Percentiles rank a stretch among this genome's conserved stretches.
Conservation (phyloP, 2,888 invertebrate genomes). For the Ramazzottius varieornatus region DNA sequence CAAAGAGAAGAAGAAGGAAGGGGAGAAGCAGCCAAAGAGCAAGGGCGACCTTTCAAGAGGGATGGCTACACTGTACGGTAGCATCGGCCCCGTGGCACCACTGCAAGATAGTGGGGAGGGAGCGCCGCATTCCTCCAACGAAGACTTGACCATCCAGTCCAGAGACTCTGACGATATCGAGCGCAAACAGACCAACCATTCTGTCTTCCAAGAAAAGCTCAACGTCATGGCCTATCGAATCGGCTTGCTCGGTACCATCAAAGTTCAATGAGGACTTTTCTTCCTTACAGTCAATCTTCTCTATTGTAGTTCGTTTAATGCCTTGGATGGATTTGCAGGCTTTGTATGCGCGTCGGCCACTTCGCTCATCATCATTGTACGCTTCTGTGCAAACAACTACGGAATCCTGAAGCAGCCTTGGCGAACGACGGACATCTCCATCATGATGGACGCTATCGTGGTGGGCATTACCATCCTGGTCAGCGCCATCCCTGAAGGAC, state of each 20-base stretch:
- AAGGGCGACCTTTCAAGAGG: neutral
- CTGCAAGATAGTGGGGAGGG: too few relatives aligned
- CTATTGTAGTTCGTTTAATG: too few relatives aligned
- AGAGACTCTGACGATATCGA: conserved; percentile 10
- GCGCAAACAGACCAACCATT: conserved; percentile 51
- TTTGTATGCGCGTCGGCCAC: conserved; percentile 90
- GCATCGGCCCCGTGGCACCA: neutral
- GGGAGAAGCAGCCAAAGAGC: neutral
- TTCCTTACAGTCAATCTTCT: too few relatives aligned
- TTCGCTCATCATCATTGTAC: conserved; percentile 75
- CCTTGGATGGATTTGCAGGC: too few relatives aligned
- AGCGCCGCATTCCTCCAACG: too few relatives aligned
- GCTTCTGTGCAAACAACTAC: conserved; percentile 74
- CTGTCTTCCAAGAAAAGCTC: conserved; percentile 88
- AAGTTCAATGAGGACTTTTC: too few relatives aligned
- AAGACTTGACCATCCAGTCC: too few relatives aligned
- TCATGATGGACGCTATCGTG: conserved; percentile 85
- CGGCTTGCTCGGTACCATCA: conserved; percentile 85
- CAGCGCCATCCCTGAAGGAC: conserved; percentile 94
- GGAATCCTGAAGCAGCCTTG: conserved; percentile 37
- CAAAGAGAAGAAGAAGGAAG: conserved; percentile 39
- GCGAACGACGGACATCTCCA: conserved; percentile 43
- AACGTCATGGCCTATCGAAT: conserved; percentile 97
- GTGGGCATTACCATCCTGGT: conserved; percentile 98
- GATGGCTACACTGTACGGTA: neutral